A percentile compares a stretch with the other conserved stretches of the same genome.
phyloP scores from a whole-genome alignment of 2,797 vertebrate species.

The Acridotheres tristis region DNA sequence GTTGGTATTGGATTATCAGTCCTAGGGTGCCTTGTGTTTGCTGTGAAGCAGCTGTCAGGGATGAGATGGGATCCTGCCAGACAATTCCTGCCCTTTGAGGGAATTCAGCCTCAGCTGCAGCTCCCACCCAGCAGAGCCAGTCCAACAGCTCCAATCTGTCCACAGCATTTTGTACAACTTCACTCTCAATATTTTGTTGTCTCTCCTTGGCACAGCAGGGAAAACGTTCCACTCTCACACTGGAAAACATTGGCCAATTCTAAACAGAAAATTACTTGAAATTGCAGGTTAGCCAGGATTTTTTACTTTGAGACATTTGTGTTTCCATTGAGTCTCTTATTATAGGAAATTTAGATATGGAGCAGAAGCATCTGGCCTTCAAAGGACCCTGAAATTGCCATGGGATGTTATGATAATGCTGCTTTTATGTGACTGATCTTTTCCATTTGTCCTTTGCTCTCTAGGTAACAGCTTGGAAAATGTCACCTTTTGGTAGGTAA shows the following conservation, averaged over 20 bases:
- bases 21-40: not conserved
- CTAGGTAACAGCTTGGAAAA: conserved; percentile 71
- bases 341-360: conserved; percentile 57
- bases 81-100: not conserved
- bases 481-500: conserved; percentile 58
- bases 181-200: not conserved
- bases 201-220: not conserved
- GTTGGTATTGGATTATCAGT: accelerated
- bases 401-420: conserved; percentile 68
- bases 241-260: conserved; percentile 1
- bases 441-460: conserved; percentile 70
- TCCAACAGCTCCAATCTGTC: not conserved
- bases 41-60: not conserved
- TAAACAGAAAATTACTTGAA: conserved; percentile 37
- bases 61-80: not conserved
- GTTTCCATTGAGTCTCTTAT: conserved; percentile 18
- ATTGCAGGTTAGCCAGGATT: conserved; percentile 3
- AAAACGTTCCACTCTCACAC: not conserved
- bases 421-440: conserved; percentile 67
- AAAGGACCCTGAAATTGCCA: conserved; percentile 64
- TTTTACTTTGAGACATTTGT: not conserved
- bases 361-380: conserved; percentile 64
- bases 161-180: accelerated
- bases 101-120: not conserved
- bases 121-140: not conserved